Conservation (phyloP, 1,140 invertebrate genomes). For the Drosophila insularis region DNA sequence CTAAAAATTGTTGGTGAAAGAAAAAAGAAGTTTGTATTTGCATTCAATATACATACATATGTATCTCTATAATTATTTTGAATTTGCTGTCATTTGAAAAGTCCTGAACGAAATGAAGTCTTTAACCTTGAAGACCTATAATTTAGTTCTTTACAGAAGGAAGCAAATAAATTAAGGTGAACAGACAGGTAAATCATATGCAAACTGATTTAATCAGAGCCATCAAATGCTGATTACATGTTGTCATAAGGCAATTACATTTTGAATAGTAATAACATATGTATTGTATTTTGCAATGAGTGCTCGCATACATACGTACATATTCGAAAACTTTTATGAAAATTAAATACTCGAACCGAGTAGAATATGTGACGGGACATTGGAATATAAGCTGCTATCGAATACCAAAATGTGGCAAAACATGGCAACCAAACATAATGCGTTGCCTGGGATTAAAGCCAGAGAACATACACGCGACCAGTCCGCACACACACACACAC, state of each 20-base stretch:
- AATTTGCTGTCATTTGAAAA: not conserved
- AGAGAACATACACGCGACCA: constrained; percentile 45
- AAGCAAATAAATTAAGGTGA: not conserved
- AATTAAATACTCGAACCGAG: constrained; percentile 25
- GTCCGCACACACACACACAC: constrained; percentile 4
- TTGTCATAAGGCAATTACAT: constrained; percentile 25
- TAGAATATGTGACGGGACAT: not conserved
- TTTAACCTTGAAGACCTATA: not conserved
- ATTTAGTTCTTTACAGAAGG: not conserved
- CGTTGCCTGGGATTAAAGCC: constrained; percentile 62
- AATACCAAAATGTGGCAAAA: constrained; percentile 25
- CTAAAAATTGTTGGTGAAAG: not conserved
- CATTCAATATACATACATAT: not conserved
- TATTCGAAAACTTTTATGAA: constrained; percentile 29
- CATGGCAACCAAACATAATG: constrained; percentile 53
- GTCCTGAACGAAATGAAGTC: not conserved
- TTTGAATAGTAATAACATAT: constrained; percentile 20
- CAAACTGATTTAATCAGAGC: not conserved
- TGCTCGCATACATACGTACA: not conserved
- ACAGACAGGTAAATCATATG: not conserved
- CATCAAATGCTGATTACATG: not conserved
- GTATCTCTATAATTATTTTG: not conserved
- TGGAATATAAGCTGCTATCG: constrained; percentile 34
- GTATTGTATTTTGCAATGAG: not conserved
- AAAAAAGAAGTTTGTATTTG: not conserved